phyloP scores from a whole-genome alignment of 1,140 invertebrate genomes.

The Ladona fulva region DNA sequence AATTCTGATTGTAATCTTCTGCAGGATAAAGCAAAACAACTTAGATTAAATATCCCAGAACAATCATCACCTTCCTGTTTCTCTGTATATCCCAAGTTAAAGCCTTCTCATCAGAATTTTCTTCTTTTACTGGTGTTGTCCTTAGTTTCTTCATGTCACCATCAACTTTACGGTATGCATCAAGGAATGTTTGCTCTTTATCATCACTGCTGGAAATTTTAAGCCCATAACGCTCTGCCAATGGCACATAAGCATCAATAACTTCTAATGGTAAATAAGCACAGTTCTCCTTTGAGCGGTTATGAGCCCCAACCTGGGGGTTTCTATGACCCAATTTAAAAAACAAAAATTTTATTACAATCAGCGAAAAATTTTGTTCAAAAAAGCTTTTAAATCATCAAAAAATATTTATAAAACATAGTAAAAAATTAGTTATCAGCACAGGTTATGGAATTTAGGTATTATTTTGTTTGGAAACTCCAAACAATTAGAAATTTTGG shows the following conservation, averaged over 20 bases:
- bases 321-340: no score
- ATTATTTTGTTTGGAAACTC: no score
- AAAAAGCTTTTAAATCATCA: no score
- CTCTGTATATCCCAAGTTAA: slow-evolving; percentile 53
- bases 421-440: no score
- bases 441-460: no score
- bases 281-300: slow-evolving; percentile 49
- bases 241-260: slow-evolving; percentile 31
- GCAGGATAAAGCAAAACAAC: not conserved
- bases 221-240: slow-evolving; percentile 31
- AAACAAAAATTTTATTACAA: no score
- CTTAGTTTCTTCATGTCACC: slow-evolving; percentile 55
- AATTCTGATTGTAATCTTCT: not conserved
- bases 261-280: slow-evolving; percentile 43
- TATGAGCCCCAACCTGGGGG: no score
- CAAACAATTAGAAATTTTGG: no score
- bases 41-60: slow-evolving; percentile 16
- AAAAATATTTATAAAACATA: no score
- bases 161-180: slow-evolving; percentile 43
- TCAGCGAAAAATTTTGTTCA: no score
- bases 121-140: not conserved
- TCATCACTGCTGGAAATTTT: slow-evolving; percentile 21
- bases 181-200: slow-evolving; percentile 34
- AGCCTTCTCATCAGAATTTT: slow-evolving; percentile 11
- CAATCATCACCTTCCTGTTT: slow-evolving; percentile 42